Base-by-base conservation (phyloP, 2,113 vertebrate species). In the Ondatra zibethicus region DNA sequence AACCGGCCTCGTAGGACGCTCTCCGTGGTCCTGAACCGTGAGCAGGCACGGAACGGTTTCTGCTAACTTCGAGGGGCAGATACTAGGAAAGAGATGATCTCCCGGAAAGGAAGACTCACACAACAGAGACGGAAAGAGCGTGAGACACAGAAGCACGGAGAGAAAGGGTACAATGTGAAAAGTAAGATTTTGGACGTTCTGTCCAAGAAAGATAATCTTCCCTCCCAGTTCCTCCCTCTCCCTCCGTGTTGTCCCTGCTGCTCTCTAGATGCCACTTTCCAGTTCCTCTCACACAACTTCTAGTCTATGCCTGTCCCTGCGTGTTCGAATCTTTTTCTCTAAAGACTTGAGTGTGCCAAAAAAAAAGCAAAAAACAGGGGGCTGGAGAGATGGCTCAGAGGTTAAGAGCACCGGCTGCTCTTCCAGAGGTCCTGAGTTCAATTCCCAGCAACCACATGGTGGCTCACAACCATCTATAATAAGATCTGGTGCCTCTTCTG, bases 21-120 rank as follows among this genome's bases (percentile, higher is more conserved):
- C 96, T 98, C 97, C 97, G 63, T 97, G 97, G 97, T 98, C 27
- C 97, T 98, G 97, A 97, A 95, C 1, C 36, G 8, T 19, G 8
- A 23, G 27, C 36, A 14, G n/a, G 1, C 0, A 10, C 70, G 50
- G n/a, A 77, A 63, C 93, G 5, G 7, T 23, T 73, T 66, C 39
- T 45, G 16, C 39, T 42, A 85, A 68, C 36, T 73, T 50, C 42
- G 50, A 33, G 31, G 68, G 19, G 58, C 52, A 19, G 47, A 25
- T 52, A 63, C 61, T 42, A 73, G 61, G 52, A 94, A 77, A 33
- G 58, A 82, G 13, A 52, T 7, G 87, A 47, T 3, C 29, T 31
- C 65, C 23, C 1, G 42, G 65, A 87, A 81, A 39, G 68, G 33
- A 89, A n/a, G 31, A 27, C 87, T 33, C 31, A 42, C 31, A 45